phyloP scores from a whole-genome alignment of 2,888 invertebrate species.

The Pseudeuparius sepicola region DNA sequence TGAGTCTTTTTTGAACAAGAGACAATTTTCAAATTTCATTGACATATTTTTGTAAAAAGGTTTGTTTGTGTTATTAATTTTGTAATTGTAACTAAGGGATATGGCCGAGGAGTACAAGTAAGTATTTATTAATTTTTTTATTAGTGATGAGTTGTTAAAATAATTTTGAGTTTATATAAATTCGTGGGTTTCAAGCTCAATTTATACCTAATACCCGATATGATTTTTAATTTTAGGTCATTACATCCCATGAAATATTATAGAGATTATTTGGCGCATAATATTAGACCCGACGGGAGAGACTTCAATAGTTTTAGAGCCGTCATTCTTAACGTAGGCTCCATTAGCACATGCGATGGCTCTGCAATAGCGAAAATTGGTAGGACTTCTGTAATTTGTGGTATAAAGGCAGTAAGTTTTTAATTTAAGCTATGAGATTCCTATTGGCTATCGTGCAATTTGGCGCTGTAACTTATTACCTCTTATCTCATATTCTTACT shows the following conservation, averaged over 20 bases:
- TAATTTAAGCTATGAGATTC: conserved; percentile 3
- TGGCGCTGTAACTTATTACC: neutral
- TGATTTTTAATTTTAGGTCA: conserved; percentile 43
- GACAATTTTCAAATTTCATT: no score
- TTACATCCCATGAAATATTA: conserved; percentile 70
- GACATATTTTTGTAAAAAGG: no score
- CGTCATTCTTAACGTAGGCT: conserved; percentile 51
- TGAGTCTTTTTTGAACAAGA: no score
- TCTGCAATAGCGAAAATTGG: conserved; percentile 72
- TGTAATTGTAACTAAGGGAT: no score
- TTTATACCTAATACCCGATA: neutral
- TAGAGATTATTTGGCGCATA: conserved; percentile 58
- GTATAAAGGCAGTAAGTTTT: conserved; percentile 66
- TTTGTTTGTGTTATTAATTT: no score
- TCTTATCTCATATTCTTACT: neutral
- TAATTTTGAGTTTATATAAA: no score
- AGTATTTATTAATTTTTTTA: conserved; percentile 13
- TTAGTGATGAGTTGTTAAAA: no score
- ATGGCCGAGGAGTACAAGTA: conserved; percentile 37
- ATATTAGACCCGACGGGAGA: conserved; percentile 69
- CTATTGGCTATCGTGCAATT: no score
- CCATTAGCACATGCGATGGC: conserved; percentile 58
- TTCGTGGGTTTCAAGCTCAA: conserved; percentile 2
- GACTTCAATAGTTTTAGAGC: conserved; percentile 61
- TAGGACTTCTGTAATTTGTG: conserved; percentile 74